Evolutionary conservation across 92 coral and sea anemone genomes (phyloP), one percentile per base, ranked within the genome.

Genomic region (Scolanthus callimorphus): DNA sequence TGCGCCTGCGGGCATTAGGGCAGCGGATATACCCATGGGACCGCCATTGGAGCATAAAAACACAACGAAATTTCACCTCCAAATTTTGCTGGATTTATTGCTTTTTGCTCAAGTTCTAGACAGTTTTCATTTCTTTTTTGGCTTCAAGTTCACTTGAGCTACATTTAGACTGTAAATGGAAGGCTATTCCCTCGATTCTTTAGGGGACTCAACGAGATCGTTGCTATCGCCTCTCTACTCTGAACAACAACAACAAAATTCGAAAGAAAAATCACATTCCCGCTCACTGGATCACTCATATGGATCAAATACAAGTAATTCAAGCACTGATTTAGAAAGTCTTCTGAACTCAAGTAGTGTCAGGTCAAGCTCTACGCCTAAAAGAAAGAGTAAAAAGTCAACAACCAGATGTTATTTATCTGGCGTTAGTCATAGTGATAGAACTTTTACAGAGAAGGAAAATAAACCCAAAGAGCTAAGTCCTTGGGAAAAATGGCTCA

Each of bases 131-230:
- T n/a, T n/a, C n/a, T n/a, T n/a, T n/a, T n/a, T n/a, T n/a, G n/a
- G n/a, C n/a, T n/a, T n/a, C n/a, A n/a, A n/a, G n/a, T n/a, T n/a
- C n/a, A n/a, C n/a, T n/a, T n/a, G n/a, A n/a, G n/a, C n/a, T n/a
- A n/a, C n/a, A n/a, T n/a, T n/a, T n/a, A n/a, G n/a, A n/a, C n/a
- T n/a, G n/a, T n/a, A n/a, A n/a, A n/a, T n/a, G n/a, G n/a, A n/a
- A n/a, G n/a, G n/a, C n/a, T n/a, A n/a, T n/a, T n/a, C n/a, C n/a
- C n/a, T n/a, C 45, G 96, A 88, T 47, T 88, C 96, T 1, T 71
- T 88, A 57, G 99, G 99, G 25, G 91, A 94, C 59, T 94, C 99
- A 28, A 94, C 99, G 28, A 81, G 96, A 15, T 94, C 99, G 11
- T 58, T 94, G 62, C 85, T 94, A 11, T 77, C 95, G 4, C 99